Evolutionary conservation across 2,113 vertebrate species (phyloP), one percentile per base, ranked within the genome.

Genomic region (Vanacampus margaritifer): DNA sequence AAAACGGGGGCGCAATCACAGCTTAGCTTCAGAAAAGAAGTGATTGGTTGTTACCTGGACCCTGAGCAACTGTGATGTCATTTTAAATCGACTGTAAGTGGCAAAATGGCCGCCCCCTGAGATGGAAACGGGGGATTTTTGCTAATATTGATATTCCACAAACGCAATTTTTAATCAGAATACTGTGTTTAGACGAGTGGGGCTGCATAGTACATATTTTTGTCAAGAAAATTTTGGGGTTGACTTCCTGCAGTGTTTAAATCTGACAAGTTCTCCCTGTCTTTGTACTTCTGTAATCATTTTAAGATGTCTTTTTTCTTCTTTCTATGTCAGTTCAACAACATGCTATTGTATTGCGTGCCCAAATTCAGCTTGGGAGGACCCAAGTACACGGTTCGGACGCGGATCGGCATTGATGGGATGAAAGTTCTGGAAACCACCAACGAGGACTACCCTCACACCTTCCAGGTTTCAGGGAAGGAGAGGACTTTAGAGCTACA

Each of bases 401-500:
- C 93, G 3, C 93, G 94, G 62, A 94, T 99, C 16, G 95, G 96
- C 73, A 91, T 98, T 9, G 97, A 99, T 10, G 95, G 95, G 26
- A 95, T 99, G 96, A 95, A 94, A 74, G 95, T 99, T 57, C 85
- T 92, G 57, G 96, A 94, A 82, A 96, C 97, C 0, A 90, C 87
- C 66, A 99, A 99, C 24, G 95, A 97, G 76, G 96, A 95, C 79
- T 98, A 99, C 65, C 97, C 95, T 41, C 94, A 97, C 63, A 99
- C 97, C 16, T 98, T 99, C 88, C 96, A 98, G 84, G 94, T 99
- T 76, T 98, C 96, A 6, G 97, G 97, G 65, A 99, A 98, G 76
- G 96, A 99, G 85, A 86, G 97, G 66, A 95, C 93, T 0, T 84
- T 99, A 68, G 97, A 99, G 83, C 87, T 99, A 73, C 97, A 98